Percentiles rank a stretch among this genome's conserved stretches.
Evolutionary conservation across 2,113 vertebrate genomes (phyloP).

Genomic region (Suncus etruscus): DNA sequence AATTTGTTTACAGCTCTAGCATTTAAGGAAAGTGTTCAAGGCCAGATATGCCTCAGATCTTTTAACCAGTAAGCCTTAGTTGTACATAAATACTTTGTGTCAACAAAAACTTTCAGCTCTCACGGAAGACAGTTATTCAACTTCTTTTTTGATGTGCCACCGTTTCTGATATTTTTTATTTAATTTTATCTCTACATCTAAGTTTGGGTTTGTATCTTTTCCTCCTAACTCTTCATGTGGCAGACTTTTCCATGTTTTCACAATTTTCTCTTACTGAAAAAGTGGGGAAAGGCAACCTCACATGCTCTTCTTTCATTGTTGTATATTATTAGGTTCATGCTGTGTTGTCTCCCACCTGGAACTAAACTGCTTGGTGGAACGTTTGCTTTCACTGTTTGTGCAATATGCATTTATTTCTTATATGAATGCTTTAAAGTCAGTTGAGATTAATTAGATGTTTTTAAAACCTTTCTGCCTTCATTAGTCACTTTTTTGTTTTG

Average conservation of each 20-base stretch:
- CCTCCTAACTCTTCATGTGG: conserved; percentile 89
- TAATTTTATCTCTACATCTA: conserved; percentile 86
- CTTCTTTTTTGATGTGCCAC: conserved; percentile 95
- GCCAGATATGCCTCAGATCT: conserved; percentile 95
- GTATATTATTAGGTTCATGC: conserved; percentile 83
- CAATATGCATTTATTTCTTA: conserved; percentile 96
- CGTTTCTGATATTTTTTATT: conserved; percentile 84
- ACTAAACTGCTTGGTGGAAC: conserved; percentile 92
- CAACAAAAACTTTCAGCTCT: conserved; percentile 91
- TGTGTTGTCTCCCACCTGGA: conserved; percentile 89
- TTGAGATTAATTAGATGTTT: conserved; percentile 92
- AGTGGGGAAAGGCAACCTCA: conserved; percentile 65
- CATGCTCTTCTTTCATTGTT: conserved; percentile 82
- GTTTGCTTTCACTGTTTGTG: conserved; percentile 98
- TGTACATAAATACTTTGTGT: conserved; percentile 98
- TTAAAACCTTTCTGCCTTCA: conserved; percentile 88
- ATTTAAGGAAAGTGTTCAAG: conserved; percentile 92
- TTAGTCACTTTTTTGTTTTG: conserved; percentile 86
- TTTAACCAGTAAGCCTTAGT: conserved; percentile 99
- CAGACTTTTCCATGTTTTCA: conserved; percentile 88
- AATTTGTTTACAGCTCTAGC: conserved; percentile 95
- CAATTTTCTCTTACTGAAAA: conserved; percentile 86
- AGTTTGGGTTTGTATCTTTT: conserved; percentile 89
- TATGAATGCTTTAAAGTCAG: conserved; percentile 94
- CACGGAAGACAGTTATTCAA: conserved; percentile 94